phyloP scores from a whole-genome alignment of 2,113 vertebrate species.

The Corythaeola cristata region DNA sequence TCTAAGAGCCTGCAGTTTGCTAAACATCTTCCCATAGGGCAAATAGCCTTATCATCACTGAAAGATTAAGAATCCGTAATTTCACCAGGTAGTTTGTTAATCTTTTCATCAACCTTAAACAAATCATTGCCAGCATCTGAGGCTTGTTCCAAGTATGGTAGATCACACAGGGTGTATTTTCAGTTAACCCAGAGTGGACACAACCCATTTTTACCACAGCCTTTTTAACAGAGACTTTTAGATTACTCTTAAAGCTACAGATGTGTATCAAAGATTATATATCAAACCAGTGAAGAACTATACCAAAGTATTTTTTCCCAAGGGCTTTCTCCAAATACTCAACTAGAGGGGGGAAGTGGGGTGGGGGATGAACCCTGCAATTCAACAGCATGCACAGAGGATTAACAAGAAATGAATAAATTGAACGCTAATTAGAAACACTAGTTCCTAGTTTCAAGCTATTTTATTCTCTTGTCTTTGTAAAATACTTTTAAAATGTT shows the following conservation, averaged over 20 bases:
- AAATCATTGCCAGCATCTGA: neutral
- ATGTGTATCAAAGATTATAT: neutral
- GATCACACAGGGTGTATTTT: neutral
- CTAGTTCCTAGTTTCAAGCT: neutral
- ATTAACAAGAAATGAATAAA: neutral
- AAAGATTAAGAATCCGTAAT: neutral
- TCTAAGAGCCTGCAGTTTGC: neutral
- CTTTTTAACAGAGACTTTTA: neutral
- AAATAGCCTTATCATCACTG: neutral
- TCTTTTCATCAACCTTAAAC: neutral
- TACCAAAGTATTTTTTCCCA: neutral
- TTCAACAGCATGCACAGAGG: neutral
- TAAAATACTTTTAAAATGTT: neutral
- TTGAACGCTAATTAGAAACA: neutral
- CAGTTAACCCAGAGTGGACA: neutral
- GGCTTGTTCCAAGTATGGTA: neutral
- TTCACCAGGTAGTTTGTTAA: neutral
- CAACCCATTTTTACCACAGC: neutral
- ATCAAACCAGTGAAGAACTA: neutral
- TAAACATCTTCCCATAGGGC: neutral
- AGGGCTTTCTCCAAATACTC: neutral
- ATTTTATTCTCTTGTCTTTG: neutral
- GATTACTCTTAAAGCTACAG: neutral
- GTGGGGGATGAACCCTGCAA: neutral
- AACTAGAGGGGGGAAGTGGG: accelerated